Evolutionary conservation across 2,888 invertebrate species (phyloP).

Genomic region (Cheiracanthium punctorium): DNA sequence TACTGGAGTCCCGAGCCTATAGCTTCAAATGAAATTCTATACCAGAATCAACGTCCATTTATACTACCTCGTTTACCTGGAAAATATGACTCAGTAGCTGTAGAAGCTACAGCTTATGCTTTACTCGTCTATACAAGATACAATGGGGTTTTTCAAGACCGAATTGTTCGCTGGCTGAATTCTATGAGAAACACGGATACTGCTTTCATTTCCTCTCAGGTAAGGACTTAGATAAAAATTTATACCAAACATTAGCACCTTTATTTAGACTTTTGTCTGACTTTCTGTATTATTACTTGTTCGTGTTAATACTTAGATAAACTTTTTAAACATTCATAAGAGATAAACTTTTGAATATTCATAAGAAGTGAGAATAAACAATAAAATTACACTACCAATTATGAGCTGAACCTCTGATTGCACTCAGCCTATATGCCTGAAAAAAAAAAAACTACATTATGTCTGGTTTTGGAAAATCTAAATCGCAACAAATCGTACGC

Average conservation of each 20-base stretch:
- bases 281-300: no score
- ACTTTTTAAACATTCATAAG: no score
- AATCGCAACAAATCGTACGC: no score
- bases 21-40: slow-evolving; percentile 72
- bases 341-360: no score
- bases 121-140: slow-evolving; percentile 77
- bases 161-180: slow-evolving; percentile 77
- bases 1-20: slow-evolving; percentile 77
- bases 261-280: background rate
- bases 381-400: no score
- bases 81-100: slow-evolving; percentile 78
- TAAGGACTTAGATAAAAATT: slow-evolving; percentile 72
- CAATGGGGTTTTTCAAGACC: slow-evolving; percentile 76
- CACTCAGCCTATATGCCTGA: no score
- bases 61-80: slow-evolving; percentile 77
- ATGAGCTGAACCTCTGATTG: no score
- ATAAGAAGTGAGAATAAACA: no score
- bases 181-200: slow-evolving; percentile 76
- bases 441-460: no score
- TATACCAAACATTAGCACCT: background rate
- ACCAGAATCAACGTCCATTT: slow-evolving; percentile 77
- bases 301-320: no score
- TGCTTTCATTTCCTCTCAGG: slow-evolving; percentile 77
- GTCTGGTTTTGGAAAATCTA: no score
- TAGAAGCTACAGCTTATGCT: slow-evolving; percentile 79